Base-by-base conservation (phyloP, 2,888 invertebrate species). In the Pheosia tremula region DNA sequence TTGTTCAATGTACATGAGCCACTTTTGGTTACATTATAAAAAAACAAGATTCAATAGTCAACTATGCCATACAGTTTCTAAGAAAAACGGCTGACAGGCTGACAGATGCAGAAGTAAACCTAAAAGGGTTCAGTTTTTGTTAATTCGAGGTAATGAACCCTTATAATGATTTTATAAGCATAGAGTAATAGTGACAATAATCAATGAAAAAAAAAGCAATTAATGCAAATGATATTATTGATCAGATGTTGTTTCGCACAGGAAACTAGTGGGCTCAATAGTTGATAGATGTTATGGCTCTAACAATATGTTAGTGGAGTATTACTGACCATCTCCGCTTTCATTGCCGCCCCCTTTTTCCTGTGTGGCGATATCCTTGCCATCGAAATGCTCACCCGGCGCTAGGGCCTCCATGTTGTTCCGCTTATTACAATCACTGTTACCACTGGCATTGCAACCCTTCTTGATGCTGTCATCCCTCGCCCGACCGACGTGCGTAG, bases 391-490 rank as follows among this genome's bases (percentile, higher is more conserved):
- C 77, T 93, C 90, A 72, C 85, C 89, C 85, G 88, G 87, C 76
- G 91, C 88, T 91, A 91, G 90, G 90, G 90, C 77, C 76, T 92
- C 92, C 93, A 92, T 92, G 82, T 85, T 91, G 82, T 73, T 83
- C 77, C 88, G 84, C 82, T 93, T 92, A 78, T 79, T 83, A 71
- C 76, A 78, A 67, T 91, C 88, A 68, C 85, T 83, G 78, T 80
- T 82, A 71, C 80, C 77, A 87, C 85, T 90, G 72, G 90, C 91
- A 90, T 91, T 88, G 84, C 89, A 79, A 79, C 85, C 84, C 76
- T 91, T 91, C 83, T 89, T 92, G 82, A 74, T 59, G 82, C 86
- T 89, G 87, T 92, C 92, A 91, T 92, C 90, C 91, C 93, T 92
- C 80, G 89, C 82, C 66, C 91, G 88, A 76, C 84, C 81, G 75